These are phyloP conservation scores for Poecilobothrus nobilitatus DNA, from an alignment of 2,888 invertebrate species.

Conservation along the genomic window DNA sequence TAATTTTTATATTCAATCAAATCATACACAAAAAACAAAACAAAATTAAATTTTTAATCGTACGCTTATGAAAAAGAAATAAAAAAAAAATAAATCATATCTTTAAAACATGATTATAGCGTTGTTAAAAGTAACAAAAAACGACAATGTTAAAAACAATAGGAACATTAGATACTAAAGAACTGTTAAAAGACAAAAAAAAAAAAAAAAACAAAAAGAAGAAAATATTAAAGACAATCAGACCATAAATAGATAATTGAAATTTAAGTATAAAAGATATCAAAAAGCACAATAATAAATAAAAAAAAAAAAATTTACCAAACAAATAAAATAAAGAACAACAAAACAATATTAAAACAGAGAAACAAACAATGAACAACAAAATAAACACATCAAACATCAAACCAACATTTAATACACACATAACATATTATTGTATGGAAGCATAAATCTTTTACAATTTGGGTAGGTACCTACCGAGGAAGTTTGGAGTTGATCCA, in stretches of 20 bases:
- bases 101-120: too few species aligned
- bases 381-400: too few species aligned
- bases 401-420: too few species aligned
- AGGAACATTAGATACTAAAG: neutral
- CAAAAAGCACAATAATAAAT: neutral
- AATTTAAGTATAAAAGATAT: neutral
- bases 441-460: too few species aligned
- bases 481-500: too few species aligned
- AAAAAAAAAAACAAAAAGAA: neutral
- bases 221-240: neutral
- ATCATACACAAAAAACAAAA: too few species aligned
- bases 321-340: neutral
- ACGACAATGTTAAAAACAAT: neutral
- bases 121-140: too few species aligned
- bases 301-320: neutral
- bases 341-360: neutral
- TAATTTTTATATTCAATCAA: too few species aligned
- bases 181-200: neutral
- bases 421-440: too few species aligned
- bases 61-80: neutral
- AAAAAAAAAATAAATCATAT: too few species aligned
- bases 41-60: neutral
- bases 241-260: slow-evolving; percentile 4
- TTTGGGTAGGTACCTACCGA: too few species aligned
- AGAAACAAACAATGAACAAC: neutral